These are phyloP conservation scores for Emys orbicularis DNA, from an alignment of 2,797 vertebrate genomes.

Conservation along the genomic window DNA sequence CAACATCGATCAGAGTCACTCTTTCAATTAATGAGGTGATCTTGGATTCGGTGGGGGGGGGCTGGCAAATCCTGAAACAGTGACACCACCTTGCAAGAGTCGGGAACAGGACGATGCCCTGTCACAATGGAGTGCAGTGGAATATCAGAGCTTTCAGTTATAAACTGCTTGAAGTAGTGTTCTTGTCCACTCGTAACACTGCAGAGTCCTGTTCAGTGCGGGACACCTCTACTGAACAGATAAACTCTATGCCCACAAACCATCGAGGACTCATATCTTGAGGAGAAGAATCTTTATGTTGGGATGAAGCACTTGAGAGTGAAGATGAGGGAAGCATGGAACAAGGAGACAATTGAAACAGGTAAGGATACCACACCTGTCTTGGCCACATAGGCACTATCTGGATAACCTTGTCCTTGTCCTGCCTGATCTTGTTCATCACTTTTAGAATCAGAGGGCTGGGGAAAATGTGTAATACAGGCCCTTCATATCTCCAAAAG, in stretches of 20 bases:
- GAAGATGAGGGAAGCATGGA: neutral
- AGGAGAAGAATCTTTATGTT: neutral
- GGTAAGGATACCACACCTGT: too few species aligned
- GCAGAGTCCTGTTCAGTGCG: neutral
- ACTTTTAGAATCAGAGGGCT: neutral
- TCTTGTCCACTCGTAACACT: neutral
- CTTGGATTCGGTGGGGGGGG: neutral
- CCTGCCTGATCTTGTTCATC: neutral
- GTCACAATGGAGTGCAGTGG: neutral
- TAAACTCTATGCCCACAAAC: neutral
- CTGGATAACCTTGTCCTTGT: neutral
- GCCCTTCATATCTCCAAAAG: too few species aligned
- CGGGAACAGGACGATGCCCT: neutral
- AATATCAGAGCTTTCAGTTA: neutral
- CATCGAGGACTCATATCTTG: neutral
- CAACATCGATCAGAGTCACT: neutral
- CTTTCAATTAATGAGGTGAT: neutral
- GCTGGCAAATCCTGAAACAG: neutral
- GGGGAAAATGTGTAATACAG: neutral
- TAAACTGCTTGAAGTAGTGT: neutral
- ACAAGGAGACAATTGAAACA: neutral
- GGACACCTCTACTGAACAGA: neutral
- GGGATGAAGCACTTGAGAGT: neutral
- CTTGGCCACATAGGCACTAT: neutral
- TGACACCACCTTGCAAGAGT: neutral